These are phyloP conservation scores for Deroplatys truncata DNA, from an alignment of 2,888 invertebrate species.

Conservation along the genomic window DNA sequence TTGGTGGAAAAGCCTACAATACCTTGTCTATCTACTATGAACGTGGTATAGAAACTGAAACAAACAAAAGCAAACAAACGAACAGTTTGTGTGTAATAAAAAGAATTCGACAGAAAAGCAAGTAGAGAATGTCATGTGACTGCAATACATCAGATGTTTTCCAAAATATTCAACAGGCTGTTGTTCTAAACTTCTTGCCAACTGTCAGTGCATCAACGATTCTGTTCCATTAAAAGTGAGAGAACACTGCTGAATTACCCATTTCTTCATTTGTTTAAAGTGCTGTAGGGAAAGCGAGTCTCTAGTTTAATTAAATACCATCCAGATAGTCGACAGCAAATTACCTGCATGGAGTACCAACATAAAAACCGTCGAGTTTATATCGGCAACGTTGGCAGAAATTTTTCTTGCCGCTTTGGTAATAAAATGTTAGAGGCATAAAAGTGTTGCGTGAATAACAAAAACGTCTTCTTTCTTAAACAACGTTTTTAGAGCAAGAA, in stretches of 20 bases:
- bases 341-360: neutral
- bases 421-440: neutral
- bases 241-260: neutral
- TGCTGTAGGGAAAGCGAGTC: neutral
- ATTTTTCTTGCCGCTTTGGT: neutral
- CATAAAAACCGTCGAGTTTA: neutral
- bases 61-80: no score
- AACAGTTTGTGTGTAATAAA: no score
- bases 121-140: no score
- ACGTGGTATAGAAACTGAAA: no score
- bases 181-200: neutral
- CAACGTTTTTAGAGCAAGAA: neutral
- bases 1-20: no score
- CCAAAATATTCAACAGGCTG: neutral
- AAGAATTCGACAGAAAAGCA: no score
- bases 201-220: neutral
- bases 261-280: neutral
- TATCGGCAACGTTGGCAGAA: neutral
- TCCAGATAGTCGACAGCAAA: neutral
- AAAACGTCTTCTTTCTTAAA: neutral
- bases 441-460: neutral
- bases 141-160: no score
- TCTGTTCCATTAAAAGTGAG: no score
- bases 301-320: neutral
- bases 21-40: no score